Percentiles rank a stretch among this genome's conserved stretches.
These are phyloP conservation scores for Cyclopterus lumpus DNA, from an alignment of 2,797 vertebrate genomes.

Conservation along the genomic window DNA sequence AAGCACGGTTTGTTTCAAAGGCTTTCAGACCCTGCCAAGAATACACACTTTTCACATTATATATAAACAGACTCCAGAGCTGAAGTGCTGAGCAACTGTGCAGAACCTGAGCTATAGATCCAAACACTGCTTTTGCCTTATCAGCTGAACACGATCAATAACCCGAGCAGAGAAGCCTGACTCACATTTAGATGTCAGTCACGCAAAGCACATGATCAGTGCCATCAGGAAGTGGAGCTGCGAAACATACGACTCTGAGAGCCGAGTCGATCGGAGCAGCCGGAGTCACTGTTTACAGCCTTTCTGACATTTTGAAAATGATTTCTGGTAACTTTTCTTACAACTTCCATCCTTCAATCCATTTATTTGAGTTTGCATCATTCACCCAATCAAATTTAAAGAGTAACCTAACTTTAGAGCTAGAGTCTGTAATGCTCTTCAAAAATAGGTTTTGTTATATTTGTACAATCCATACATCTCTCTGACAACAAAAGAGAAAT, in stretches of 20 bases:
- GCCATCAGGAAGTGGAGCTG: conserved; percentile 17
- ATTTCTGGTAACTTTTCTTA: not conserved
- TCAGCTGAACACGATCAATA: conserved; percentile 38
- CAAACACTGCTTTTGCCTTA: conserved; percentile 17
- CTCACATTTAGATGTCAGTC: conserved; percentile 38
- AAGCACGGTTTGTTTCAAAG: conserved; percentile 12
- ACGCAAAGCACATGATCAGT: conserved; percentile 27
- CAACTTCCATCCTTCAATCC: not conserved
- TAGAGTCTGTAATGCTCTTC: too few species aligned
- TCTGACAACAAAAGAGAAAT: not conserved
- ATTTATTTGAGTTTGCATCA: not conserved
- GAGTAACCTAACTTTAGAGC: not conserved
- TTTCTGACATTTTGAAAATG: conserved; percentile 23
- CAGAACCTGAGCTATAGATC: conserved; percentile 9
- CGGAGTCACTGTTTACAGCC: not conserved
- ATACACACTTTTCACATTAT: not conserved
- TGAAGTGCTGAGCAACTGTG: not conserved
- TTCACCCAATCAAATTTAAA: not conserved
- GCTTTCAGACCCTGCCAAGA: not conserved
- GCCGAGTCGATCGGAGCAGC: not conserved
- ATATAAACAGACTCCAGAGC: not conserved
- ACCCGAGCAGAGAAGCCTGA: conserved; percentile 22
- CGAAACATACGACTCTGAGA: conserved; percentile 11
- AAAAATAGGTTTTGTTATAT: too few species aligned
- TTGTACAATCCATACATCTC: too few species aligned